Evolutionary conservation across 2,113 vertebrate species (phyloP), one percentile per base, ranked within the genome.

Genomic region (Thamnaconus septentrionalis): DNA sequence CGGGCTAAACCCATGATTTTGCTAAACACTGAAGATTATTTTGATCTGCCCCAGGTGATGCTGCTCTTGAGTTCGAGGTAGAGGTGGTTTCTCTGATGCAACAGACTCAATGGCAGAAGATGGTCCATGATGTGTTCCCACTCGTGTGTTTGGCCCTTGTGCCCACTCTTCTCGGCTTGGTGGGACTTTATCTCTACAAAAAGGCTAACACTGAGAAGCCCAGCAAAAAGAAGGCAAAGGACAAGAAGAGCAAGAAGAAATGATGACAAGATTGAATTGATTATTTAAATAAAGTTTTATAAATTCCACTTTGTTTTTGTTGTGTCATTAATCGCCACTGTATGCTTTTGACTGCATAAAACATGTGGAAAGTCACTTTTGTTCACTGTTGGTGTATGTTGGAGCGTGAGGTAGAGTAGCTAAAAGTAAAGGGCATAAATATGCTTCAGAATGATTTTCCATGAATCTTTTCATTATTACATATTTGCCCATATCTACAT

Each of bases 201-300:
- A 98, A 98, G 80, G 92, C 95, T 79, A 94, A 60, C 18, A 80
- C 82, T 7, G 91, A 95, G 78, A 91, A 87, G 66, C 74, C 92
- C 3, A 91, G 90, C 91, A 98, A 96, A 90, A 98, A 95, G 90
- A 97, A 96, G 83, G 87, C 92, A 58, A 99, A 98, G 81, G 96
- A 98, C 67, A 98, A 95, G 91, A 95, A 94, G 89, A 96, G 91
- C 89, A 99, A 98, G 90, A 93, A 92, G 83, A 98, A 98, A 96
- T 93, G 85, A 93, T 68, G 92, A n/a, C n/a, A n/a, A n/a, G n/a
- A n/a, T n/a, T n/a, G n/a, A n/a, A n/a, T n/a, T n/a, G n/a, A n/a
- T 63, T 89, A 87, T 90, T 91, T 90, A 89, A 92, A 90, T 89
- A 86, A 80, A 1, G 40, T 73, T 59, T 48, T 31, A 31, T 6